Conservation (phyloP, 1,140 invertebrate species). For the Tetramorium alpestre region DNA sequence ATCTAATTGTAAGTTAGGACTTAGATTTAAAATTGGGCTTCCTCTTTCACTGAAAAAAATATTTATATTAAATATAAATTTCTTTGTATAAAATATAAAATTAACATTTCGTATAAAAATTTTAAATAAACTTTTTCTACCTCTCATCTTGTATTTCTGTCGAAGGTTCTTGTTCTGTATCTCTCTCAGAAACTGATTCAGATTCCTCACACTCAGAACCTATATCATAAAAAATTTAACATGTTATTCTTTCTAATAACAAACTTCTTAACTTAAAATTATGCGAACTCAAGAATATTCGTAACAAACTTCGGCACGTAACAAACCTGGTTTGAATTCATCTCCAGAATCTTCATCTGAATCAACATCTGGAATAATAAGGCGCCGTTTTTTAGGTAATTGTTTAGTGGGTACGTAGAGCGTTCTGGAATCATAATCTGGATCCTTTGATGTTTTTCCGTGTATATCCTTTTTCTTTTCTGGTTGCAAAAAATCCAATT, state of each 20-base stretch:
- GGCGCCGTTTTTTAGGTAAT: conserved; percentile 76
- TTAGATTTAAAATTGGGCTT: background rate
- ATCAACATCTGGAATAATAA: conserved; percentile 80
- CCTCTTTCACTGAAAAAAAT: conserved; percentile 51
- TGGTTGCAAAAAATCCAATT: conserved; percentile 93
- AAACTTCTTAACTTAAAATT: background rate
- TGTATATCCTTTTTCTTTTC: conserved; percentile 92
- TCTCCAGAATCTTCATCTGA: conserved; percentile 84
- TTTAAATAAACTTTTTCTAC: conserved; percentile 63
- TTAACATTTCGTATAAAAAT: background rate
- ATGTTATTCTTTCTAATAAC: background rate
- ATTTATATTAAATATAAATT: background rate
- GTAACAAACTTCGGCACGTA: background rate
- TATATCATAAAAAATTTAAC: conserved; percentile 20
- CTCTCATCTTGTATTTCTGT: conserved; percentile 80
- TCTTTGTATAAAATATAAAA: background rate
- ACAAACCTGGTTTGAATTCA: conserved; percentile 86
- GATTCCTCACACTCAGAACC: conserved; percentile 64
- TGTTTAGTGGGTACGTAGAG: conserved; percentile 90
- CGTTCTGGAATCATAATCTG: conserved; percentile 95
- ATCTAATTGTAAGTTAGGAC: too few relatives aligned
- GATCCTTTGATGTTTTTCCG: conserved; percentile 88
- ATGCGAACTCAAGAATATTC: background rate
- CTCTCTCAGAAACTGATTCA: conserved; percentile 72
- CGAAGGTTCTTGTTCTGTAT: conserved; percentile 73